Percentiles rank a stretch among this genome's conserved stretches.
Evolutionary conservation across 2,888 invertebrate species (phyloP).

Genomic region (Andrena haemorrhoa): DNA sequence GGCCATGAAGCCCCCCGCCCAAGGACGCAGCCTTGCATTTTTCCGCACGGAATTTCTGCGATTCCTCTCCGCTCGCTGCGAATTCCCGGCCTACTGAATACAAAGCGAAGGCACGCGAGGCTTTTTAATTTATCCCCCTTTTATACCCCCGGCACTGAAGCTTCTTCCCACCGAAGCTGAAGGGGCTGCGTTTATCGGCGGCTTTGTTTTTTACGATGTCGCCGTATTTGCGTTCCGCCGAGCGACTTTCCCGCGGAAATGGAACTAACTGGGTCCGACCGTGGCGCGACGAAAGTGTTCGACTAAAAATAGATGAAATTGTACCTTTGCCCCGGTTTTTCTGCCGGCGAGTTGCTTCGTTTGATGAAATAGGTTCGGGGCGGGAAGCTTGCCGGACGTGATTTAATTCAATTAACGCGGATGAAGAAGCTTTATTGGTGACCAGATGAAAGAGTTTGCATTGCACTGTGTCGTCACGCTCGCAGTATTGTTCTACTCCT

Average conservation of each 20-base stretch:
- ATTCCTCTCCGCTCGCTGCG: conserved; percentile 14
- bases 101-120: conserved; percentile 31
- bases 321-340: too few species aligned
- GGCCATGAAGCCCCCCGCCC: conserved; percentile 26
- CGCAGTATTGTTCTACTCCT: too few species aligned
- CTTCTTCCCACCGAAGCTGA: background rate
- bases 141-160: background rate
- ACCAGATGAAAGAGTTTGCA: too few species aligned
- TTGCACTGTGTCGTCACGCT: too few species aligned
- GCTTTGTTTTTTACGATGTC: conserved; percentile 16
- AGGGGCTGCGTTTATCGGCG: conserved; percentile 15
- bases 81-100: conserved; percentile 26
- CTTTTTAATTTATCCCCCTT: conserved; percentile 39
- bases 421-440: too few species aligned
- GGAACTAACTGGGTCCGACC: background rate
- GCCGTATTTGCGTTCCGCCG: background rate
- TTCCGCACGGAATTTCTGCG: conserved; percentile 19
- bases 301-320: background rate
- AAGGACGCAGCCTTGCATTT: conserved; percentile 42
- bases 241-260: background rate
- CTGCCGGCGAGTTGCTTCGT: too few species aligned
- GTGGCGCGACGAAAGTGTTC: too few species aligned
- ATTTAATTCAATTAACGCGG: too few species aligned
- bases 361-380: too few species aligned
- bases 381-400: too few species aligned